Evolutionary conservation across 2,888 invertebrate genomes (phyloP).

Genomic region (Keiferia lycopersicella): DNA sequence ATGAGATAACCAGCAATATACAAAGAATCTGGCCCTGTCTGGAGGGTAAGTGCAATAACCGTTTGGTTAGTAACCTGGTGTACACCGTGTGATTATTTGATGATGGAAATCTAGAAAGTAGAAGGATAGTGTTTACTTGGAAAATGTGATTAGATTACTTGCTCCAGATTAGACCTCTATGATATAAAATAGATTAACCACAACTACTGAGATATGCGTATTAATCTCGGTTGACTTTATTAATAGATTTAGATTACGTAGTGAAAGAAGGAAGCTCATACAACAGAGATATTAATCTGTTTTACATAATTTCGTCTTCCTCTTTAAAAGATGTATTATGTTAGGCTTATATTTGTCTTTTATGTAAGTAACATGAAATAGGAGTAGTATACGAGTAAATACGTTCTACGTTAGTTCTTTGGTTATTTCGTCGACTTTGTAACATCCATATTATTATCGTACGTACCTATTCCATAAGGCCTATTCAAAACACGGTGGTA

Average conservation of each 20-base stretch:
- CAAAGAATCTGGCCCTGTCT: not conserved
- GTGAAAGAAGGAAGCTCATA: not conserved
- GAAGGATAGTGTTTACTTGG: slow-evolving; percentile 18
- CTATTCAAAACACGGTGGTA: too few species aligned
- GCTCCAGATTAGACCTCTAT: not conserved
- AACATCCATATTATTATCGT: too few species aligned
- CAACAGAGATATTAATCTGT: not conserved
- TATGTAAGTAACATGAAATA: too few species aligned
- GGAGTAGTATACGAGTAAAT: too few species aligned
- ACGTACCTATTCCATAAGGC: too few species aligned
- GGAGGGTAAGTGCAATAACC: not conserved
- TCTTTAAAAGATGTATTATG: too few species aligned
- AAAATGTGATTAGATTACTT: slow-evolving; percentile 1
- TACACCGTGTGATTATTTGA: slow-evolving; percentile 9
- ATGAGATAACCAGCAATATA: too few species aligned
- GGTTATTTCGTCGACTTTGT: too few species aligned
- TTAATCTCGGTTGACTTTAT: not conserved
- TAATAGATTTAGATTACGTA: not conserved
- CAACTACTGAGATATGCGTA: not conserved
- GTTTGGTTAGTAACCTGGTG: not conserved
- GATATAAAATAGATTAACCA: not conserved
- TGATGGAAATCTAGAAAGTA: slow-evolving; percentile 8
- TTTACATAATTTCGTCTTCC: not conserved
- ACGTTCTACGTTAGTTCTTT: too few species aligned
- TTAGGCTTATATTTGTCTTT: too few species aligned